Base-by-base conservation (phyloP, 2,888 invertebrate genomes). In the Trissolcus japonicus region DNA sequence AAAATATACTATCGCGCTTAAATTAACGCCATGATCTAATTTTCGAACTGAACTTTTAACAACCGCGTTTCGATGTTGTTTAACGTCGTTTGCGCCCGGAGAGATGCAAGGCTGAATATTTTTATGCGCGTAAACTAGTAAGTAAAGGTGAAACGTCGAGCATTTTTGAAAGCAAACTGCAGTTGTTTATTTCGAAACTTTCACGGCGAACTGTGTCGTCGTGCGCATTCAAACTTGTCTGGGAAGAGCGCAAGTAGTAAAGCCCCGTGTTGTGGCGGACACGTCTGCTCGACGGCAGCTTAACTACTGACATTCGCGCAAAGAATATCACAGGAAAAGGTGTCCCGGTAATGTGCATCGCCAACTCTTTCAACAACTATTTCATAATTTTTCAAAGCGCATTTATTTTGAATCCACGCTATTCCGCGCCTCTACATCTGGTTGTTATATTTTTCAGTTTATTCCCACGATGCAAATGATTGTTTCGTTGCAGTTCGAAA, bases 301-400 rank as follows among this genome's bases (percentile, higher is more conserved):
- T 76, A 66, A 72, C 72, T 76, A 76, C 78, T 75, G 68, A 72
- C 71, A 63, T 67, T 46, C 56, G 57, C 59, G 69, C 65, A 73
- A 66, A 66, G 74, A 67, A 67, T 67, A 25, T 50, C 50, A 51
- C 71, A 14, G 62, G 56, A 43, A 61, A 71, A 71, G 62, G 43
- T 62, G 46, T 63, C 4, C 62, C 60, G 74, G 61, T 67, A 74
- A 46, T 54, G 61, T 25, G 57, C 61, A 14, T 74, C 56, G 56
- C 56, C 50, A 74, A 61, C 56, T 67, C 67, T 62, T 66, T 60
- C 60, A 41, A 40, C 65, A 16, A 21, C 25, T 72, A 59, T 59
- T 73, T 73, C 50, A 46, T 60, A 53, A 55, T 65, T 66, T 73
- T 73, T 65, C 57, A 50, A 60, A 35, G 35, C 35, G 35, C 35